Conservation (phyloP, 1,140 invertebrate species). For the Arion vulgaris region DNA sequence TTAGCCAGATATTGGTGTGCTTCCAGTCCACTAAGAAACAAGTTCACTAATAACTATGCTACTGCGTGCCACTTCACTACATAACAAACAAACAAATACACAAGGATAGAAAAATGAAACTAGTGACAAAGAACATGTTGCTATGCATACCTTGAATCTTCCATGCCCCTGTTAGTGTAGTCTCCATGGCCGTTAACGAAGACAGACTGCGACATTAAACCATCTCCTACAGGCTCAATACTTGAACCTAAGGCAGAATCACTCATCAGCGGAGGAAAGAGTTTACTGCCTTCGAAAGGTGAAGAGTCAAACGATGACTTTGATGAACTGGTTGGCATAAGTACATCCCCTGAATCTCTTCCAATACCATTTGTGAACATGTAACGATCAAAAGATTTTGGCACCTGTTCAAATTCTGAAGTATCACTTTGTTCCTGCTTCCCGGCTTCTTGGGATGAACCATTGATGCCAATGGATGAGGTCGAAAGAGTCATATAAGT, state of each 20-base stretch:
- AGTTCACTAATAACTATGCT: too few relatives aligned
- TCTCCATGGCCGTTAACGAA: conserved; percentile 13
- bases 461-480: neutral
- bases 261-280: neutral
- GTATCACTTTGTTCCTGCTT: conserved; percentile 36
- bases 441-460: conserved; percentile 24
- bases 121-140: too few relatives aligned
- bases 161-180: neutral
- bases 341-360: conserved; percentile 1
- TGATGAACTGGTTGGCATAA: neutral
- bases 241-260: conserved; percentile 33
- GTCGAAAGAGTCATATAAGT: neutral
- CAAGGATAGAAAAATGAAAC: too few relatives aligned
- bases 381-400: conserved; percentile 29
- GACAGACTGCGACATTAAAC: conserved; percentile 16
- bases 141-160: conserved; percentile 37
- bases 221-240: conserved; percentile 15
- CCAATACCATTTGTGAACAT: conserved; percentile 25
- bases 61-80: too few relatives aligned
- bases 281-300: neutral
- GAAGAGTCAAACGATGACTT: conserved; percentile 25
- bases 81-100: too few relatives aligned
- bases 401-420: conserved; percentile 24
- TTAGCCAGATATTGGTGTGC: too few relatives aligned
- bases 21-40: too few relatives aligned